Evolutionary conservation across 2,113 vertebrate genomes (phyloP).

Genomic region (Nyctibius bracteatus): DNA sequence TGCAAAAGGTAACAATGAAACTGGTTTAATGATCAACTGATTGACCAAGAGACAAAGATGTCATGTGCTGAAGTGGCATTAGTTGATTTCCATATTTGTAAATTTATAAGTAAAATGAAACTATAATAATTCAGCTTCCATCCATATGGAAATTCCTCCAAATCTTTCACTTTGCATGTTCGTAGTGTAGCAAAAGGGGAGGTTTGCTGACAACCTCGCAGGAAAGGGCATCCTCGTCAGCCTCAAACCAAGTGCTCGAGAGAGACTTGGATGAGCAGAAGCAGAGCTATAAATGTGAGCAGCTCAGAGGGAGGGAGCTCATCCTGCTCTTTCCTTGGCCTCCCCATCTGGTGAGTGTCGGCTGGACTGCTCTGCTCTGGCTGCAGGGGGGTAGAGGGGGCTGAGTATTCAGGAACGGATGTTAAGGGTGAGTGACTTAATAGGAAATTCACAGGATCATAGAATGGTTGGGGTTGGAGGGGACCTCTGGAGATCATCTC

Average conservation of each 20-base stretch:
- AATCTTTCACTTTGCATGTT: neutral
- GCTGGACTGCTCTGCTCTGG: neutral
- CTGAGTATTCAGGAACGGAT: neutral
- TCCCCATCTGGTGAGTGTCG: fast-evolving
- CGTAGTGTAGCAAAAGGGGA: neutral
- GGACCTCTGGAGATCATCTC: too few species aligned
- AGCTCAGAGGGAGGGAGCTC: neutral
- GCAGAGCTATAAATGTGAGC: neutral
- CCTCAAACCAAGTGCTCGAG: neutral
- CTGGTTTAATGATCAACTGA: neutral
- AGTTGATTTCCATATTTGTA: neutral
- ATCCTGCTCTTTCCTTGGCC: neutral
- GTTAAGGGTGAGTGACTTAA: neutral
- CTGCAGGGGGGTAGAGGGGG: neutral
- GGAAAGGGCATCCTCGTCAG: neutral
- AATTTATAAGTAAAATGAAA: neutral
- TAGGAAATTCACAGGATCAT: too few species aligned
- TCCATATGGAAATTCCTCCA: neutral
- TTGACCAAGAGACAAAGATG: neutral
- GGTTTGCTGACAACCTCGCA: neutral
- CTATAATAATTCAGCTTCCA: neutral
- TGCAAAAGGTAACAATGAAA: neutral
- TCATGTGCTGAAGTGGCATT: neutral
- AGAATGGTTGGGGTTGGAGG: too few species aligned
- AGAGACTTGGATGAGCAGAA: neutral